These are phyloP conservation scores for Eurois occulta DNA, from an alignment of 2,888 invertebrate species.

Conservation along the genomic window DNA sequence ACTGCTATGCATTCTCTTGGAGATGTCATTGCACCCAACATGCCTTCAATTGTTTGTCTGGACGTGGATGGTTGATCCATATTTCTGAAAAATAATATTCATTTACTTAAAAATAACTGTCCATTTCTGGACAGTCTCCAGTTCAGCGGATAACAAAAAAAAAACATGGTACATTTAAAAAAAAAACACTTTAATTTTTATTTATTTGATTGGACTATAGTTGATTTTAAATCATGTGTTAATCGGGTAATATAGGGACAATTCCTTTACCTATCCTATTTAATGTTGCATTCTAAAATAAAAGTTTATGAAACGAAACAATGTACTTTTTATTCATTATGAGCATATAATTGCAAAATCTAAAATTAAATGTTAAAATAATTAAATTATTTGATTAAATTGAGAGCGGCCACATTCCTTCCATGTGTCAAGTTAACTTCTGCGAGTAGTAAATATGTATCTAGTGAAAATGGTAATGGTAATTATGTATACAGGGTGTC, in stretches of 20 bases:
- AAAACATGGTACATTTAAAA: slow-evolving; percentile 4
- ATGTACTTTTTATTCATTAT: slow-evolving; percentile 13
- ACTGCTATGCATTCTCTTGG: slow-evolving; percentile 20
- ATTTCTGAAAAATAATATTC: slow-evolving; percentile 16
- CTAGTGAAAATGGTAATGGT: slow-evolving; percentile 12
- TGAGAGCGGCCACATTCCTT: slow-evolving; percentile 12
- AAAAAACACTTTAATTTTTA: background rate
- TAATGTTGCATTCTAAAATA: slow-evolving; percentile 12
- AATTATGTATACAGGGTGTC: no score
- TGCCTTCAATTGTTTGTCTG: slow-evolving; percentile 19
- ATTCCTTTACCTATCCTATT: slow-evolving; percentile 11
- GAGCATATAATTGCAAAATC: slow-evolving; percentile 10
- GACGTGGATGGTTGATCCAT: slow-evolving; percentile 21
- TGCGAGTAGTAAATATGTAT: slow-evolving; percentile 12
- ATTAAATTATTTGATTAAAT: slow-evolving; percentile 11
- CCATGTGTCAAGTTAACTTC: slow-evolving; percentile 12
- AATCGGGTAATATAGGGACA: slow-evolving; percentile 12
- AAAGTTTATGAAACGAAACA: slow-evolving; percentile 14
- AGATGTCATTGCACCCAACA: slow-evolving; percentile 22
- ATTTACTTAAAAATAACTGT: no score
- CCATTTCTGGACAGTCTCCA: no score
- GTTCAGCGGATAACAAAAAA: slow-evolving; percentile 7
- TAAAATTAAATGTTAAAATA: slow-evolving; percentile 13
- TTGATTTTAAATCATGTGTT: slow-evolving; percentile 14
- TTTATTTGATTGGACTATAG: slow-evolving; percentile 6